Base-by-base conservation (phyloP, 1,140 invertebrate species). In the Cryptotermes secundus region DNA sequence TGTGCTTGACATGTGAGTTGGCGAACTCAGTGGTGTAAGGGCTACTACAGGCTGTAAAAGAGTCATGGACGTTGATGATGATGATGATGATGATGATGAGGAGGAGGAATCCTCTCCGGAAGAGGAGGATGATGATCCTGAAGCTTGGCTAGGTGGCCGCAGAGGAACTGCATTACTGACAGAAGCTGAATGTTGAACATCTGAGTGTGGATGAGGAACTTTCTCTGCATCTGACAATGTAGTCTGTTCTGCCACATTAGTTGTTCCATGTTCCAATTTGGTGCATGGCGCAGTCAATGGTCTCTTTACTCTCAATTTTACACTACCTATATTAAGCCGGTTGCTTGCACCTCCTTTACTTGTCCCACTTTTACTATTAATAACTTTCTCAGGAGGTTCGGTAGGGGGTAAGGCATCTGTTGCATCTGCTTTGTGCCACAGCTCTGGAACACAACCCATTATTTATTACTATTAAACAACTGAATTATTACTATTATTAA, bases 111-210 rank as follows among this genome's bases (percentile, higher is more conserved):
- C n/a, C n/a, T n/a, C n/a, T n/a, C n/a, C n/a, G n/a, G n/a, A n/a
- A n/a, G n/a, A n/a, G n/a, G n/a, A n/a, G n/a, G n/a, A n/a, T n/a
- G n/a, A 49, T 49, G 45, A 19, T 14, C 9, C 45, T 19, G 88
- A 86, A 9, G 86, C 49, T 6, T 89, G 89, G 22, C 87, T 89
- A 31, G 88, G 83, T 4, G 89, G 89, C 2, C 38, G 38, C 14
- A 14, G 3, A 80, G 34, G 79, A 38, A 34, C 22, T 80, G 14
- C 34, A 49, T n/a, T 80, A 19, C 24, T 31, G 14, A 89, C 88
- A 42, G 88, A 85, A 89, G 87, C 85, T 88, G 89, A 65, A 88
- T 88, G 85, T 59, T 79, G 85, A 16, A 82, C 72, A 35, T 80
- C 84, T 34, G 82, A 81, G 65, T 79, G 84, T n/a, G 53, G 83